Evolutionary conservation across 2,797 vertebrate species (phyloP), one percentile per base, ranked within the genome.

Genomic region (Clarias pachynema): DNA sequence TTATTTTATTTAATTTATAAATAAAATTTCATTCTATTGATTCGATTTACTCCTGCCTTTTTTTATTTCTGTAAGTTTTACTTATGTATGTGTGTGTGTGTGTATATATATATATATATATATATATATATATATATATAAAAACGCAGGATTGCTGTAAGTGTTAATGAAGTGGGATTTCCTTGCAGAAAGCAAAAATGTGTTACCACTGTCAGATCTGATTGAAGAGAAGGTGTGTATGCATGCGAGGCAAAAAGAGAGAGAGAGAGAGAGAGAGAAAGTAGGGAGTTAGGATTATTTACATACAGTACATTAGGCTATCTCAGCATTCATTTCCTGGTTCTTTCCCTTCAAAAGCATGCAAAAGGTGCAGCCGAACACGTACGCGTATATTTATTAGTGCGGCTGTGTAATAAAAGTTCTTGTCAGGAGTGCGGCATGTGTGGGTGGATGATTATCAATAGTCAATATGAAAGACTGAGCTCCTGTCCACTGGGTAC

Each of bases 401-500:
- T 22, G 10, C 60, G 34, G 40, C 82, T 31, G 37, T 75, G 82
- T 63, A 74, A 79, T 63, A 80, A 79, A 85, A 85, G 68, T 18
- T 62, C 77, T 77, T 79, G 84, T 72, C 79, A 62, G 62, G 53
- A 88, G 83, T 81, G 84, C 63, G 66, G 70, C 29, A 77, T 63
- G 75, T 57, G 84, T 15, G 34, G 63, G 75, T 84, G 81, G 85
- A 89, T 88, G 89, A 93, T 93, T 92, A 93, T 92, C 91, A 94
- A 92, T 93, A 94, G 94, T 94, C 94, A 90, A 94, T 94, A 70
- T 16, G 85, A 77, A 77, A 90, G 91, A 91, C 93, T 72, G 77
- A 59, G 56, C 37, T 62, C 34, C 90, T 87, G 89, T 93, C 69
- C 5, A 60, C 60, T 56, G 31, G 3, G 20, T 60, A 73, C 24